Evolutionary conservation across 2,797 vertebrate species (phyloP), one percentile per base, ranked within the genome.

Genomic region (Neosilurus mollespiculum): DNA sequence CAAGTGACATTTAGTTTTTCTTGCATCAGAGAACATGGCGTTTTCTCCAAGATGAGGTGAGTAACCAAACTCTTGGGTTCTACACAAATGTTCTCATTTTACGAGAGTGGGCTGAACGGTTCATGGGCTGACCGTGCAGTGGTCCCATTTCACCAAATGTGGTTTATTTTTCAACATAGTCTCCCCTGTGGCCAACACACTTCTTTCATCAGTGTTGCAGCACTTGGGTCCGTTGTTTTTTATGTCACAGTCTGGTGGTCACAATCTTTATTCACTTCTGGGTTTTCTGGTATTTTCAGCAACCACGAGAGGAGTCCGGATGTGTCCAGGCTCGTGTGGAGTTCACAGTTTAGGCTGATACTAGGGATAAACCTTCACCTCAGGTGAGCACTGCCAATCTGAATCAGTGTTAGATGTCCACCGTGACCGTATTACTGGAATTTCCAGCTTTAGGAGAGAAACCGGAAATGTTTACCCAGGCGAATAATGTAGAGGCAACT

Each of bases 381-480:
- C 16, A 76, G 83, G 83, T 20, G 24, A 34, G n/a, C 10, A 26
- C 49, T 61, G n/a, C 5, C 18, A 69, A 69, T 59, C 18, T 51
- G 67, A 56, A 69, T 59, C 7, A 16, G 4, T 15, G 6, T n/a
- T 7, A 49, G 30, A n/a, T 58, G 72, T 37, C 15, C 10, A 79
- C 59, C 11, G 49, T 67, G 26, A 22, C 7, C 7, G 37, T 30
- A 73, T 15, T 64, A 80, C 78, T 51, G 24, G 78, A 76, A 76
- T 61, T 84, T 81, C 83, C n/a, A 84, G 78, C 16, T 84, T 43
- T 59, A 18, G 5, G 43, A 83, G 11, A 26, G n/a, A 58, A 69
- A 58, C 22, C 18, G 37, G 18, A 72, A 18, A 5, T 56, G 22
- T 14, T 70, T 49, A 5, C 9, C 18, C 7, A n/a, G 24, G 43